Conservation (phyloP, 2,888 invertebrate species). For the Petrolisthes manimaculis region DNA sequence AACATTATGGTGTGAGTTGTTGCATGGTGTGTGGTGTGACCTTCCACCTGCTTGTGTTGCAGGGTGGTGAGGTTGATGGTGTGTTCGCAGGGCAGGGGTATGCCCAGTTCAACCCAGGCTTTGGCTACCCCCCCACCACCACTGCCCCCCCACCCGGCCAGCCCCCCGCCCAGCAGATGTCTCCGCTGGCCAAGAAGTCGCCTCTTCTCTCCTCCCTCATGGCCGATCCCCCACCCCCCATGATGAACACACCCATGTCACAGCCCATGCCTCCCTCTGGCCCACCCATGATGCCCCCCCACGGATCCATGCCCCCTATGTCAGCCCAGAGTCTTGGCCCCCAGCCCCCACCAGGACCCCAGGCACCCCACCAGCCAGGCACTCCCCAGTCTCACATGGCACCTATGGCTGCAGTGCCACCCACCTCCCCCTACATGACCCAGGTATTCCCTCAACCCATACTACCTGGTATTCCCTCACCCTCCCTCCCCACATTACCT, state of each 20-base stretch:
- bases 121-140: slow-evolving; percentile 53
- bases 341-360: slow-evolving; percentile 55
- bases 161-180: slow-evolving; percentile 66
- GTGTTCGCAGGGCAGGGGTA: slow-evolving; percentile 53
- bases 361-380: slow-evolving; percentile 54
- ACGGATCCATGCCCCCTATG: slow-evolving; percentile 63
- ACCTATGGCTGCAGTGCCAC: slow-evolving; percentile 53
- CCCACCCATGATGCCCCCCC: slow-evolving; percentile 63
- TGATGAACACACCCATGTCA: slow-evolving; percentile 64
- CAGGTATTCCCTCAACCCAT: slow-evolving; percentile 32
- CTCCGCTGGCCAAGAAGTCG: slow-evolving; percentile 72
- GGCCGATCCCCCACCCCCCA: slow-evolving; percentile 67
- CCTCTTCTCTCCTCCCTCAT: slow-evolving; percentile 71
- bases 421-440: slow-evolving; percentile 62
- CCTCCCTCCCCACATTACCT: background rate
- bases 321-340: slow-evolving; percentile 53
- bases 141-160: slow-evolving; percentile 39
- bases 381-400: slow-evolving; percentile 61
- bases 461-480: slow-evolving; percentile 2
- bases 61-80: slow-evolving; percentile 63
- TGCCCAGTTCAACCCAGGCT: slow-evolving; percentile 49
- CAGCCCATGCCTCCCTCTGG: slow-evolving; percentile 66
- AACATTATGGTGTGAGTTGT: slow-evolving; percentile 14
- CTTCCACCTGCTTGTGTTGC: slow-evolving; percentile 45
- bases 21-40: background rate